These are phyloP conservation scores for Zygogramma bicolorata DNA, from an alignment of 2,888 invertebrate species.

Conservation along the genomic window DNA sequence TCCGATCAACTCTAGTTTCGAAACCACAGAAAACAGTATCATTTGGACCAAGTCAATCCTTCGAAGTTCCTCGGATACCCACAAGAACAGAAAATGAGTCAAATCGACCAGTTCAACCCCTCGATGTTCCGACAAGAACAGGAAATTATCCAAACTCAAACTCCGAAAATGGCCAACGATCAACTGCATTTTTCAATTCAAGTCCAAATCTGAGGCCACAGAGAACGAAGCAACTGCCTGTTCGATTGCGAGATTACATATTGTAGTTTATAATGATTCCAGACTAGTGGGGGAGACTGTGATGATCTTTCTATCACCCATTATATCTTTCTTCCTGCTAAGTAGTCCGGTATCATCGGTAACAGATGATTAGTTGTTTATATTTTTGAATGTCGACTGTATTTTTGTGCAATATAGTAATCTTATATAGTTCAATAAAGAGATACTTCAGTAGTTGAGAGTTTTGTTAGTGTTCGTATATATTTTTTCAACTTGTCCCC, in stretches of 20 bases:
- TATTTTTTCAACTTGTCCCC: too few relatives aligned
- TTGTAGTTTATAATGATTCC: neutral
- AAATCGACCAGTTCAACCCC: too few relatives aligned
- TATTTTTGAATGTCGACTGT: too few relatives aligned
- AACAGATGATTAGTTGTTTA: too few relatives aligned
- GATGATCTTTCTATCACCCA: neutral
- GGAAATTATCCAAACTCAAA: neutral
- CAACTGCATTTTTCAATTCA: neutral
- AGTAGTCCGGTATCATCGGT: too few relatives aligned
- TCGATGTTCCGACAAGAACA: neutral
- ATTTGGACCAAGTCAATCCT: neutral
- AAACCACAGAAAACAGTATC: neutral
- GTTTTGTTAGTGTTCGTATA: too few relatives aligned
- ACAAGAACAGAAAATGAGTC: too few relatives aligned
- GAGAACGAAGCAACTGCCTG: neutral
- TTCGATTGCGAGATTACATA: neutral
- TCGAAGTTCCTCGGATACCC: too few relatives aligned
- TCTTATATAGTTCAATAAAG: too few relatives aligned
- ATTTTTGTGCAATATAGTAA: too few relatives aligned
- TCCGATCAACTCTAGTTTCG: neutral
- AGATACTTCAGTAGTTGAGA: too few relatives aligned
- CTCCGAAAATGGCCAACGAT: neutral
- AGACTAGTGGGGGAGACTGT: neutral
- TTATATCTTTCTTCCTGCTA: neutral
- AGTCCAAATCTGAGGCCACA: neutral